A percentile compares a stretch with the other conserved stretches of the same genome.
phyloP scores from a whole-genome alignment of 2,113 vertebrate species.

The Macrotis lagotis region DNA sequence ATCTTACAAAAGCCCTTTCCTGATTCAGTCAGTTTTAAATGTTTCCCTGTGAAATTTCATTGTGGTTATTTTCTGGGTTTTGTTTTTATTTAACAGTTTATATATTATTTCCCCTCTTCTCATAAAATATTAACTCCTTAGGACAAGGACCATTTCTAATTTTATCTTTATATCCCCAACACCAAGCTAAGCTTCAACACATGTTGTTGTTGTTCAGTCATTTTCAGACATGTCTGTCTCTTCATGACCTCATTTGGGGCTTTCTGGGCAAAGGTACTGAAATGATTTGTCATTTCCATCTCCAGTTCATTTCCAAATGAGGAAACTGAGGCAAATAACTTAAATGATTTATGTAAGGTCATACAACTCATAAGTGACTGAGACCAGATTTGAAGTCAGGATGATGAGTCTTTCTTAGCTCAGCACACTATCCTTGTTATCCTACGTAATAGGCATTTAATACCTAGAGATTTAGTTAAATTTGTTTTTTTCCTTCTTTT shows the following conservation, averaged over 20 bases:
- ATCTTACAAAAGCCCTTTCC: neutral
- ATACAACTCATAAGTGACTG: too few species aligned
- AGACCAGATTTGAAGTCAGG: too few species aligned
- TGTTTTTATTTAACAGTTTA: neutral
- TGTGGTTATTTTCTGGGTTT: neutral
- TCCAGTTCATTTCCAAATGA: too few species aligned
- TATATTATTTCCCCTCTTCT: neutral
- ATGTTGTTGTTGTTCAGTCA: too few species aligned
- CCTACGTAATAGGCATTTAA: neutral
- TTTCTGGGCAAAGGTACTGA: too few species aligned
- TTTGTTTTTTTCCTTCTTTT: neutral
- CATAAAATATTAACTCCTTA: neutral
- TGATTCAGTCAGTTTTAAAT: neutral
- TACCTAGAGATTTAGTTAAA: neutral
- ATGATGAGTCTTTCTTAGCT: too few species aligned
- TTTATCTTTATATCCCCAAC: neutral
- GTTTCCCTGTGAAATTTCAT: neutral
- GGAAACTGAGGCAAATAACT: too few species aligned
- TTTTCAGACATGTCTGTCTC: too few species aligned
- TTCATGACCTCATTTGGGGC: too few species aligned
- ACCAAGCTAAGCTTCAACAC: neutral
- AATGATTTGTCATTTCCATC: too few species aligned
- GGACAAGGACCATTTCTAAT: neutral
- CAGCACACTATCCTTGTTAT: too few species aligned
- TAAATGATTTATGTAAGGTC: too few species aligned